phyloP scores from a whole-genome alignment of 1,140 invertebrate species.

The Metaphire vulgaris region DNA sequence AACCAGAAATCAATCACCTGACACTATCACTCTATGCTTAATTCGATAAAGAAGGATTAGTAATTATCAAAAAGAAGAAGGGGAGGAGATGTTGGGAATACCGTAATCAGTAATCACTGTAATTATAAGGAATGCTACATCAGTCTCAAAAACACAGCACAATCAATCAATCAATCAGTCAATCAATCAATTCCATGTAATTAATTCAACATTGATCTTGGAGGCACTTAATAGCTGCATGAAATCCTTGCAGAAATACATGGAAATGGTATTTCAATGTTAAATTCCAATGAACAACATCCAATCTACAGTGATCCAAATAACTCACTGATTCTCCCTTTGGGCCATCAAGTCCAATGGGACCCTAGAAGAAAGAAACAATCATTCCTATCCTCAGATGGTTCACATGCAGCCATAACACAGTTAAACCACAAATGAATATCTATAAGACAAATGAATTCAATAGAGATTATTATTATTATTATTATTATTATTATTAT shows the following conservation, averaged over 20 bases:
- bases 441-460: background rate
- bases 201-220: background rate
- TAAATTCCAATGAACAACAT: background rate
- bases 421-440: background rate
- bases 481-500: background rate
- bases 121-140: background rate
- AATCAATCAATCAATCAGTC: background rate
- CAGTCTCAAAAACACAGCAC: background rate
- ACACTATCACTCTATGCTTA: background rate
- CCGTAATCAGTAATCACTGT: background rate
- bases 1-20: too few species aligned
- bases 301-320: background rate
- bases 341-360: background rate
- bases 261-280: too few species aligned
- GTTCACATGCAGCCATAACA: background rate
- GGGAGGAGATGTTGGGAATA: too few species aligned
- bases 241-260: too few species aligned
- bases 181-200: too few species aligned
- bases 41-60: background rate
- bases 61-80: background rate
- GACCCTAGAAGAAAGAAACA: background rate
- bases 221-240: background rate
- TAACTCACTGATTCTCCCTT: background rate
- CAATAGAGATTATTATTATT: background rate
- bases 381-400: too few species aligned